phyloP scores from a whole-genome alignment of 2,888 invertebrate species.

The Luffia ferchaultella region DNA sequence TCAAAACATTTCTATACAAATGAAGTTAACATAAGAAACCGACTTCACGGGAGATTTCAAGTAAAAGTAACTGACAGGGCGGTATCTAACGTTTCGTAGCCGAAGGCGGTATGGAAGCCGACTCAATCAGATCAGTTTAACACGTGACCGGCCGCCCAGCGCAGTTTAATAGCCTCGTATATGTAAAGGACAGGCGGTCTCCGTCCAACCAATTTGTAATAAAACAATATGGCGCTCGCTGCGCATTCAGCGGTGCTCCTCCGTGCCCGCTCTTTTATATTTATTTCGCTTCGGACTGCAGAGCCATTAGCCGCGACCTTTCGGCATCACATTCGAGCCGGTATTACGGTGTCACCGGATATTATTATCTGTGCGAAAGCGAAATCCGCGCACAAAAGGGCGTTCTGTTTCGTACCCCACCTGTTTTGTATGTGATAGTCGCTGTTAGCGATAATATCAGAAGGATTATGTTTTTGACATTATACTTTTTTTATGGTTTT shows the following conservation, averaged over 20 bases:
- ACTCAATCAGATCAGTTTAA: conserved; percentile 61
- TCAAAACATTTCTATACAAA: not conserved
- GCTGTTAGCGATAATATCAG: not conserved
- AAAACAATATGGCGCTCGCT: conserved; percentile 55
- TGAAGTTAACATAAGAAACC: not conserved
- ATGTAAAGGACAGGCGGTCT: conserved; percentile 61
- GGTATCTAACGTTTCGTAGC: no score
- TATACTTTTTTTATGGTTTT: no score
- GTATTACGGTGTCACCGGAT: conserved; percentile 25
- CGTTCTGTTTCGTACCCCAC: conserved; percentile 18
- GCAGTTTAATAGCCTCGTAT: conserved; percentile 62
- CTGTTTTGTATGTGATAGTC: not conserved
- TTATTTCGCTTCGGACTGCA: conserved; percentile 17
- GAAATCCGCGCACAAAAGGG: conserved; percentile 16
- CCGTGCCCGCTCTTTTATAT: conserved; percentile 26
- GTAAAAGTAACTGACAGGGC: not conserved
- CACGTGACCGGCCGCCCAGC: conserved; percentile 54
- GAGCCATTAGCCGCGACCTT: conserved; percentile 37
- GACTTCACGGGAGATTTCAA: not conserved
- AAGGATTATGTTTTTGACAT: no score
- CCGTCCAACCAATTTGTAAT: conserved; percentile 65
- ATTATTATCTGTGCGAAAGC: conserved; percentile 27
- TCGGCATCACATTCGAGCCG: conserved; percentile 30
- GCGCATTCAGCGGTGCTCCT: conserved; percentile 26
- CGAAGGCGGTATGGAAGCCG: no score